These are phyloP conservation scores for Montipora capricornis DNA, from an alignment of 64 coral and sea anemone species.

Conservation along the genomic window DNA sequence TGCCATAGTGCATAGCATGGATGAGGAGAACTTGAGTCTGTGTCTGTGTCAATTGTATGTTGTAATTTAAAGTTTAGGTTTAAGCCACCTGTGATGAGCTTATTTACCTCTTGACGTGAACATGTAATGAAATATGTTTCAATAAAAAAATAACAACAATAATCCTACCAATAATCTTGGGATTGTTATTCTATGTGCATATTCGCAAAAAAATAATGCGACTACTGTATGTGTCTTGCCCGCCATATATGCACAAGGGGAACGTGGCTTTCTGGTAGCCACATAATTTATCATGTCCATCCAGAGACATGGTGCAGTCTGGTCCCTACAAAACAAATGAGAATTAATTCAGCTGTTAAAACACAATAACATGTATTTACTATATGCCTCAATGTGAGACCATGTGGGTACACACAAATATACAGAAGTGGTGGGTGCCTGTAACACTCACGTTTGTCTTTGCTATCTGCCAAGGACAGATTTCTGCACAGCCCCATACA, in stretches of 20 bases:
- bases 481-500: background rate
- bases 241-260: background rate
- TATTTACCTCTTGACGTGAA: background rate
- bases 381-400: background rate
- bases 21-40: background rate
- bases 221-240: background rate
- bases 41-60: background rate
- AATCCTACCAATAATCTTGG: background rate
- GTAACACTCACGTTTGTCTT: background rate
- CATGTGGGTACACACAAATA: background rate
- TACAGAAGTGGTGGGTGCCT: background rate
- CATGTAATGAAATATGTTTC: background rate
- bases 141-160: background rate
- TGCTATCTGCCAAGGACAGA: background rate
- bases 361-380: background rate
- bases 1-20: too few species aligned
- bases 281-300: background rate
- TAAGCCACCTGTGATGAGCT: background rate
- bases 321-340: too few species aligned
- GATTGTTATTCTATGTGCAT: background rate
- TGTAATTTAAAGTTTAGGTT: background rate
- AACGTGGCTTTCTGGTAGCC: background rate
- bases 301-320: too few species aligned
- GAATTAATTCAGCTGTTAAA: too few species aligned
- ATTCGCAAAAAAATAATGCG: background rate